Evolutionary conservation across 2,888 invertebrate species (phyloP).

Genomic region (Ceraclea dissimilis): DNA sequence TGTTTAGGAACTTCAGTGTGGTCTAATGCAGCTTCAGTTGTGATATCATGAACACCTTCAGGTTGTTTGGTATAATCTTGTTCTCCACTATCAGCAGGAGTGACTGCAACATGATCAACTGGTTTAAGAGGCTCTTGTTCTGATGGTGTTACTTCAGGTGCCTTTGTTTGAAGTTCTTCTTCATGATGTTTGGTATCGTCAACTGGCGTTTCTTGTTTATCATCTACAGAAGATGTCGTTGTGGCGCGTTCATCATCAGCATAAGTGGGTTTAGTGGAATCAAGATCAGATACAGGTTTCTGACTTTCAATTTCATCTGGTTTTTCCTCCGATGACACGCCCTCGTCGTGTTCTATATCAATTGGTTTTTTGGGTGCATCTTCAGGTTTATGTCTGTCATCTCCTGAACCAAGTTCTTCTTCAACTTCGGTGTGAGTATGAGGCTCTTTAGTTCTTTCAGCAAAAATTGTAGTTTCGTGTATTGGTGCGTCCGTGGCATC

Average conservation of each 20-base stretch:
- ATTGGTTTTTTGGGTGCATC: too few relatives aligned
- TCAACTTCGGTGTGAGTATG: too few relatives aligned
- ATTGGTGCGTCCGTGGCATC: neutral
- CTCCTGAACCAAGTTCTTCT: too few relatives aligned
- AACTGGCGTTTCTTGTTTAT: conserved; percentile 1
- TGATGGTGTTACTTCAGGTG: neutral
- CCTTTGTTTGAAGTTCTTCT: conserved; percentile 2
- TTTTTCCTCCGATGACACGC: neutral
- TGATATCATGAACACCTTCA: conserved; percentile 1
- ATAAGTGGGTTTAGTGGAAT: too few relatives aligned
- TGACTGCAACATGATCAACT: conserved; percentile 3
- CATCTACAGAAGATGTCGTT: too few relatives aligned
- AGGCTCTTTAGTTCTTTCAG: too few relatives aligned
- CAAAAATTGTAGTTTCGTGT: too few relatives aligned
- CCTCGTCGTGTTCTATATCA: neutral
- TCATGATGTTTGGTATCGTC: conserved; percentile 7
- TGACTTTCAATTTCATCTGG: neutral
- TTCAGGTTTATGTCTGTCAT: too few relatives aligned
- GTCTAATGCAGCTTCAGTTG: neutral
- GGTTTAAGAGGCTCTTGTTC: neutral
- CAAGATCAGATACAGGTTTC: neutral
- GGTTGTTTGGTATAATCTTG: conserved; percentile 2
- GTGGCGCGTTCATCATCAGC: too few relatives aligned
- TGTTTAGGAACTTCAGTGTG: too few relatives aligned
- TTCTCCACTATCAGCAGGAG: neutral